Evolutionary conservation across 30 jellyfish, hydroid and myxozoan genomes (phyloP), one percentile per base, ranked within the genome.

Genomic region (Aurelia sp.): DNA sequence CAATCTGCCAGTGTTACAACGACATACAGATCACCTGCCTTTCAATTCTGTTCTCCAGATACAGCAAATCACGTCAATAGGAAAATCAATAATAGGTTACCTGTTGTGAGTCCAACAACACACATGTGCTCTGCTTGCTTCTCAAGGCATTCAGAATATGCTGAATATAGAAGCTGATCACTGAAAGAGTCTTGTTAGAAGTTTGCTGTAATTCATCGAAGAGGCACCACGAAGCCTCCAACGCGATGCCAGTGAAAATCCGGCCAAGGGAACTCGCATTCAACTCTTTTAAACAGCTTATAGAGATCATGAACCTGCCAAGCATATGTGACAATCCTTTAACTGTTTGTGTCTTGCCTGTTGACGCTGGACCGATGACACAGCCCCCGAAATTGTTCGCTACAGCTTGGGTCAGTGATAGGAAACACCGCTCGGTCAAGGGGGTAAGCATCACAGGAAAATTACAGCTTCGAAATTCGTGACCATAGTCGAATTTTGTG

Each of bases 191-290:
- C 33, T 20, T 30, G 68, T 58, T 59, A 22, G 96, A 76, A 6
- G 90, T 86, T 61, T 78, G 88, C 27, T 91, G 96, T 16, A 91
- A 59, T 61, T 91, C 93, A 50, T 78, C 90, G 33, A 91, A 73
- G 7, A 80, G 71, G 41, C 96, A 91, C 97, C 97, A 91, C 0
- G 92, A 21, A 2, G 92, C 96, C 48, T 91, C 97, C 78, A 75
- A 85, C 19, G 91, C 96, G n/a, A 78, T 82, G 59, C 96, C 96
- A 50, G 86, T 78, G 30, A 87, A 87, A 5, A 87, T 87, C 63
- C 96, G 67, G 1, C 87, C 90, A 20, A 87, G 50, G 6, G 89
- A 71, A 48, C 13, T 64, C 11, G 78, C 47, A 9, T 87, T 90
- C 86, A 87, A 74, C 17, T 80, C 77, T 55, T 86, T 16, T 6